These are phyloP conservation scores for Andrena dorsata DNA, from an alignment of 2,888 invertebrate genomes.

Conservation along the genomic window DNA sequence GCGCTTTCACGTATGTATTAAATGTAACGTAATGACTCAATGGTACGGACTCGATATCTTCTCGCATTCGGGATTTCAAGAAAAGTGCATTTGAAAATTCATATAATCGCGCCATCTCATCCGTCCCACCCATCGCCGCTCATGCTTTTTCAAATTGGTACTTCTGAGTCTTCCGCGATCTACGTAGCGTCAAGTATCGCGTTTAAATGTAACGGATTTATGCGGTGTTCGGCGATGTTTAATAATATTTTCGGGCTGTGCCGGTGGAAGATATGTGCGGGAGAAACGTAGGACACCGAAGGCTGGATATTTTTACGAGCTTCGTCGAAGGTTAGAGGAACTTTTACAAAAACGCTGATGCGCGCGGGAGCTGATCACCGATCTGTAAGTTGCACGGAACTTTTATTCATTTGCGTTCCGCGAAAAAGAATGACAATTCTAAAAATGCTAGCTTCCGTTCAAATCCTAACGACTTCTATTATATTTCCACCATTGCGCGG, in stretches of 20 bases:
- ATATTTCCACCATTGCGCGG: neutral
- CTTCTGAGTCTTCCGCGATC: conserved; percentile 15
- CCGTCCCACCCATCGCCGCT: conserved; percentile 16
- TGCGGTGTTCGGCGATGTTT: neutral
- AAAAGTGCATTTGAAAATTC: conserved; percentile 51
- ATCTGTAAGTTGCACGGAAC: conserved; percentile 22
- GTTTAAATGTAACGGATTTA: conserved; percentile 33
- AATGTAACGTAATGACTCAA: accelerated
- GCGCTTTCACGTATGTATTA: too few relatives aligned
- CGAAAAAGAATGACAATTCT: neutral
- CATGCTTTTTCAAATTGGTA: conserved; percentile 54
- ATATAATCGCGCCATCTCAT: conserved; percentile 53
- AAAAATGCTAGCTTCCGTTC: neutral
- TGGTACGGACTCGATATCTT: neutral
- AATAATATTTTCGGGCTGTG: conserved; percentile 6
- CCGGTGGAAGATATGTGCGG: neutral
- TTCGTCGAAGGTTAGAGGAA: conserved; percentile 35
- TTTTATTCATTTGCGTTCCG: neutral
- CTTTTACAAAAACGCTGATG: neutral
- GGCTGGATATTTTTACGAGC: neutral
- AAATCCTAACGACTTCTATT: too few relatives aligned
- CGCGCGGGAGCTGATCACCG: neutral
- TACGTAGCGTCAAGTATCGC: neutral
- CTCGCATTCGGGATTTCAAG: neutral
- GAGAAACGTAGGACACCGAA: neutral